Evolutionary conservation across 2,113 vertebrate genomes (phyloP), one percentile per base, ranked within the genome.

Genomic region (Myiagra hebetior): DNA sequence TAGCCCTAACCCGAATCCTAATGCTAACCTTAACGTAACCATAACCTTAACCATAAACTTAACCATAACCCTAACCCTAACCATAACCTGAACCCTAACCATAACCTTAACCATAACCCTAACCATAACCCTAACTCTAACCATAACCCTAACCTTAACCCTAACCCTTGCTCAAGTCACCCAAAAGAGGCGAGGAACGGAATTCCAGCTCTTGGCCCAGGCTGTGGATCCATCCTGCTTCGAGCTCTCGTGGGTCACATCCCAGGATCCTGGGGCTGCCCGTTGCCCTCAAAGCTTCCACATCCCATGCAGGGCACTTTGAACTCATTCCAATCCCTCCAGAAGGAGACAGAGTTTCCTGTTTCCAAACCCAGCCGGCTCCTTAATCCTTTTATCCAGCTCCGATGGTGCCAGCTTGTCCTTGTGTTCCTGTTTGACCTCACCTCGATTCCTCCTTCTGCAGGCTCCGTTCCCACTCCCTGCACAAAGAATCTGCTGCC

Each of bases 371-470:
- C n/a, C 93, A 94, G 83, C 31, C 44, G 47, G 57, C 69, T 92
- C 84, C 77, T 82, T 96, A 95, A 96, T 96, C 91, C 94, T 23
- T 76, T 96, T 78, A 95, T 84, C 53, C 92, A 24, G 52, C 79
- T 27, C 9, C 39, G 2, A 6, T 6, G 3, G 47, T 85, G 92
- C 92, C 96, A 96, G 27, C 59, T 60, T 69, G 74, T 85, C 91
- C 94, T 69, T 8, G 82, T 2, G 72, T 83, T 86, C 90, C 74
- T 69, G 4, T 50, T 30, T 93, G 91, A 93, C 84, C 94, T 94
- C 85, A 0, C 76, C 70, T 26, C 1, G 15, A 8, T 49, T 55
- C 74, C 67, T 87, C 8, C 91, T 33, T 2, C 76, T 31, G 6
- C 31, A 4, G 27, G 10, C 30, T 81, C 27, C 0, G 0, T 15